Conservation (phyloP, 2,113 vertebrate species). For the Scalopus aquaticus region DNA sequence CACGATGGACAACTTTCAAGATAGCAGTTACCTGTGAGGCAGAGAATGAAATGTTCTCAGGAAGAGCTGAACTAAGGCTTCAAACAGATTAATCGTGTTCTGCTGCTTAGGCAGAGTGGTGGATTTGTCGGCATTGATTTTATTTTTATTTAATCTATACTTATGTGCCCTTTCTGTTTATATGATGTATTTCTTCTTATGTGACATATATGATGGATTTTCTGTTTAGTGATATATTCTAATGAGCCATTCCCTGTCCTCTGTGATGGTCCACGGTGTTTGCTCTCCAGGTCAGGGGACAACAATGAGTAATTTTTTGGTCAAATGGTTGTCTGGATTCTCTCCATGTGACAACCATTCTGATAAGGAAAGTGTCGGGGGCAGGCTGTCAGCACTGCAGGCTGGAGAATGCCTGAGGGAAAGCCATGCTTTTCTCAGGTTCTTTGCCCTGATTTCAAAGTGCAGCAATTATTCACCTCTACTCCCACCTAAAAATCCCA, state of each 20-base stretch:
- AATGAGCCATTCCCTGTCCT: not conserved
- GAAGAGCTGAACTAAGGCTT: not conserved
- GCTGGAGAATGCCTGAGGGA: not conserved
- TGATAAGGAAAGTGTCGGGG: not conserved
- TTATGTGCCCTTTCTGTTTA: not conserved
- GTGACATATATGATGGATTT: too few relatives aligned
- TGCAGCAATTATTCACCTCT: not conserved
- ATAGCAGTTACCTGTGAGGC: not conserved
- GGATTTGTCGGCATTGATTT: not conserved
- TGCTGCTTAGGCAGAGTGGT: not conserved
- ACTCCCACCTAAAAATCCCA: not conserved
- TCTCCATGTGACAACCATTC: not conserved
- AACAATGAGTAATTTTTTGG: not conserved
- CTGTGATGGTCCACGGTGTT: not conserved
- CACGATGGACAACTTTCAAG: not conserved
- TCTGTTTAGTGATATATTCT: not conserved
- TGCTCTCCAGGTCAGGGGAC: not conserved
- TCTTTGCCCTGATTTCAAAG: not conserved
- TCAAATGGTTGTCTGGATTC: slow-evolving; percentile 39
- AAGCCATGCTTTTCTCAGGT: not conserved
- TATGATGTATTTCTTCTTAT: not conserved
- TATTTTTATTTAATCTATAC: not conserved
- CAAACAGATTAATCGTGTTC: not conserved
- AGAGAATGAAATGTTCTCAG: not conserved
- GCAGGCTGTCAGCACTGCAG: not conserved